Conservation (phyloP, 1,140 invertebrate genomes). For the Drosophila hydei region DNA sequence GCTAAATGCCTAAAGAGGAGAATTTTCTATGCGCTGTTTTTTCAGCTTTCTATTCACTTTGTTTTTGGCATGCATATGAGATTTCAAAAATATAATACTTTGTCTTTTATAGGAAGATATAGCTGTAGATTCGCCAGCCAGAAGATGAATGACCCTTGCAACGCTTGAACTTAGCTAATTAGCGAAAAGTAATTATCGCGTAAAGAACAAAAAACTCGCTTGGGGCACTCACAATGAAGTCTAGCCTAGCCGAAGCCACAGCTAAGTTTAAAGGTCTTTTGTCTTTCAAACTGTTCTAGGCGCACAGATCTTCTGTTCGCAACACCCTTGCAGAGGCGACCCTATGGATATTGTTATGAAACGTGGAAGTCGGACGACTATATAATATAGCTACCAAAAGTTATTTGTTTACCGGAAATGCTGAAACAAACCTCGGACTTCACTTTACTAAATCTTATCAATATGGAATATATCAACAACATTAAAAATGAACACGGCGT, state of each 20-base stretch:
- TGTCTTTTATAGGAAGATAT: constrained; percentile 55
- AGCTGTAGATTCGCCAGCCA: neutral
- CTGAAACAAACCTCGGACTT: too few species aligned
- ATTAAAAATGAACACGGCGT: too few species aligned
- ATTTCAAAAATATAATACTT: constrained; percentile 75
- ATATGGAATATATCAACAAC: too few species aligned
- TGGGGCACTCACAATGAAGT: too few species aligned
- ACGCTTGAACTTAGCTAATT: neutral
- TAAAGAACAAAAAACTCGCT: neutral
- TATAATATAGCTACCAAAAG: too few species aligned
- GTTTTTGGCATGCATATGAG: constrained; percentile 64
- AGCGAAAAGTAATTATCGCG: neutral
- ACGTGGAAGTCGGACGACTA: too few species aligned
- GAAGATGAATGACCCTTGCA: constrained; percentile 1
- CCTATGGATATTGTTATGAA: too few species aligned
- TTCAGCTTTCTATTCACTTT: constrained; percentile 7
- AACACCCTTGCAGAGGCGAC: too few species aligned
- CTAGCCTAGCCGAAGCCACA: neutral
- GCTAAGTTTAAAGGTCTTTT: neutral
- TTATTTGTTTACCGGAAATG: too few species aligned
- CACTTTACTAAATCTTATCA: too few species aligned
- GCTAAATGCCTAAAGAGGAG: constrained; percentile 45
- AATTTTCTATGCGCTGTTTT: constrained; percentile 27
- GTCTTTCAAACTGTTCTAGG: neutral
- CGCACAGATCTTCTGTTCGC: too few species aligned